These are phyloP conservation scores for Hylyphantes graminicola DNA, from an alignment of 1,140 invertebrate species.

Conservation along the genomic window DNA sequence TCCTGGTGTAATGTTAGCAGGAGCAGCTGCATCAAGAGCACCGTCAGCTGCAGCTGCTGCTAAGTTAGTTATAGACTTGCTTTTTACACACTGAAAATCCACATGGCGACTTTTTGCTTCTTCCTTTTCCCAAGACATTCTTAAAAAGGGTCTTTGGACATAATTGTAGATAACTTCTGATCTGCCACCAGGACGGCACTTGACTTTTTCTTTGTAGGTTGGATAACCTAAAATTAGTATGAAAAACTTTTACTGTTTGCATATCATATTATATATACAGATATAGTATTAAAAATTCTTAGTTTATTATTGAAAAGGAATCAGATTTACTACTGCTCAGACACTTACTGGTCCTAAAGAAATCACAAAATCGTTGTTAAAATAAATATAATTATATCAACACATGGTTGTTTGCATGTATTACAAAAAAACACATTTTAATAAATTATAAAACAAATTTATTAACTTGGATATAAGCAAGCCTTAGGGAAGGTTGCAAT, in stretches of 20 bases:
- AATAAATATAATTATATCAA: too few relatives aligned
- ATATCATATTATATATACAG: too few relatives aligned
- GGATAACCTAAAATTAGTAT: conserved; percentile 79
- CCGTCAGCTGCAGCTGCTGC: conserved; percentile 83
- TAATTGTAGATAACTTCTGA: conserved; percentile 98
- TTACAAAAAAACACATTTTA: too few relatives aligned
- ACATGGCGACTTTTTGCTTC: conserved; percentile 99
- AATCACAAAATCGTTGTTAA: too few relatives aligned
- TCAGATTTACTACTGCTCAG: too few relatives aligned
- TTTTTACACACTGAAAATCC: conserved; percentile 97
- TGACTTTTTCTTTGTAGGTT: conserved; percentile 97
- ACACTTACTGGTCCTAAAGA: too few relatives aligned
- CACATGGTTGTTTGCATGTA: too few relatives aligned
- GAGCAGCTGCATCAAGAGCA: conserved; percentile 57
- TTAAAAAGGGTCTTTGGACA: conserved; percentile 98
- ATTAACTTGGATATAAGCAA: too few relatives aligned
- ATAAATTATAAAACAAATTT: too few relatives aligned
- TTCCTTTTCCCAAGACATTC: conserved; percentile 99
- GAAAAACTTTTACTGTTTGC: not conserved
- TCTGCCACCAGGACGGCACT: conserved; percentile 69
- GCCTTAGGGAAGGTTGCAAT: too few relatives aligned
- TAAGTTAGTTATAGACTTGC: conserved; percentile 92
- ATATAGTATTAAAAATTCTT: too few relatives aligned
- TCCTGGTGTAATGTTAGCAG: conserved; percentile 40
- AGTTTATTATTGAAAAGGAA: too few relatives aligned